Percentiles rank a stretch among this genome's conserved stretches.
phyloP scores from a whole-genome alignment of 1,140 invertebrate genomes.

The Tetramorium parvispinum region DNA sequence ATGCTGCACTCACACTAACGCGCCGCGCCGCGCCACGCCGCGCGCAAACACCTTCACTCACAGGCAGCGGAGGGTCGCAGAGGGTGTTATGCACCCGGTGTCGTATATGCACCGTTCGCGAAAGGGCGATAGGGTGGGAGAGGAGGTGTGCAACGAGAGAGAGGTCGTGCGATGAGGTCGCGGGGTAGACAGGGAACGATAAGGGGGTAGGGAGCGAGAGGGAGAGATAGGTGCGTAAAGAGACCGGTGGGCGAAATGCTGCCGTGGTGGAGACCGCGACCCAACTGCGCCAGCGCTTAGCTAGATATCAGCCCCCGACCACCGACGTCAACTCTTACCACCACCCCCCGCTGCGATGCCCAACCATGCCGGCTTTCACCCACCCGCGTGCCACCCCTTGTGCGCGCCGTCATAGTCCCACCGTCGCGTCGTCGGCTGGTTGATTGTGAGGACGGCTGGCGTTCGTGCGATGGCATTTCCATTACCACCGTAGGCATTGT shows the following conservation, averaged over 20 bases:
- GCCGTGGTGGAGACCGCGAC: conserved; percentile 78
- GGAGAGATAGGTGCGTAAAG: conserved; percentile 66
- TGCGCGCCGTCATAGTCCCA: conserved; percentile 50
- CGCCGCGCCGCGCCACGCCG: background rate
- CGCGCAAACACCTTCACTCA: conserved; percentile 30
- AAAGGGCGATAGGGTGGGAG: conserved; percentile 16
- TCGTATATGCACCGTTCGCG: conserved; percentile 40
- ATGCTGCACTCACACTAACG: conserved; percentile 63
- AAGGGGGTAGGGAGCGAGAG: conserved; percentile 50
- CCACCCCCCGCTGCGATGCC: conserved; percentile 68
- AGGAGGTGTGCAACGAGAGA: conserved; percentile 14
- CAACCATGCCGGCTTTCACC: conserved; percentile 50
- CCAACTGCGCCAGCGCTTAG: conserved; percentile 83
- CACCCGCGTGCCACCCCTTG: conserved; percentile 50
- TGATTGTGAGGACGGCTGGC: conserved; percentile 47
- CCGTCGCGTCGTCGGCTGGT: conserved; percentile 19
- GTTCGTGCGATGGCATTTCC: conserved; percentile 61
- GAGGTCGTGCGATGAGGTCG: conserved; percentile 20
- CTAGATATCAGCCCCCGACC: conserved; percentile 79
- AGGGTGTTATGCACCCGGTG: conserved; percentile 23
- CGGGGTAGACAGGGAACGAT: background rate
- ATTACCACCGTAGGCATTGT: conserved; percentile 60
- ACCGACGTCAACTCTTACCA: conserved; percentile 72
- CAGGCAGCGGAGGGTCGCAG: background rate
- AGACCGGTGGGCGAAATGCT: conserved; percentile 72